phyloP scores from a whole-genome alignment of 2,888 invertebrate species.

The Pegoplata infirma region DNA sequence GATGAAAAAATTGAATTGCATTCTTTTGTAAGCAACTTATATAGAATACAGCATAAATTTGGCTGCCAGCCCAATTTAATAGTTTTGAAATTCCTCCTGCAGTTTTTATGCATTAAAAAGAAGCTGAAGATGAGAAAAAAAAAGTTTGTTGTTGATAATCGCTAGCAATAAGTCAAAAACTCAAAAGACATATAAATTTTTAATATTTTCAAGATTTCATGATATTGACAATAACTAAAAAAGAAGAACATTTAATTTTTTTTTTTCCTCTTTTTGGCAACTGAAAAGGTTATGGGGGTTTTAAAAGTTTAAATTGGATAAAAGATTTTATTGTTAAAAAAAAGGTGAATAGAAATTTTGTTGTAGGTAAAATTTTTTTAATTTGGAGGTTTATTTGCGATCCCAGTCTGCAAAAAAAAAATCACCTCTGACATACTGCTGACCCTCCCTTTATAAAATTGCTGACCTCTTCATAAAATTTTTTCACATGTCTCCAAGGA shows the following conservation, averaged over 20 bases:
- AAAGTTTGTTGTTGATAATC: slow-evolving; percentile 52
- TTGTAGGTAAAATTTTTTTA: too few relatives aligned
- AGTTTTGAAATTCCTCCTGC: slow-evolving; percentile 52
- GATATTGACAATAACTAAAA: slow-evolving; percentile 61
- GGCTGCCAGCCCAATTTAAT: slow-evolving; percentile 62
- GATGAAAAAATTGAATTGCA: slow-evolving; percentile 41
- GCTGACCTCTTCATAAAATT: too few relatives aligned
- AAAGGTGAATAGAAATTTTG: too few relatives aligned
- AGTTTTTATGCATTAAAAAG: not conserved
- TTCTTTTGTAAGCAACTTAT: slow-evolving; percentile 37
- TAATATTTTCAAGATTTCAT: slow-evolving; percentile 52
- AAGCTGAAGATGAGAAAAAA: slow-evolving; percentile 18
- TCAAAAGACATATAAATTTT: slow-evolving; percentile 60
- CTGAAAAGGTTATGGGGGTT: too few relatives aligned
- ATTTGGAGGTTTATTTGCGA: too few relatives aligned
- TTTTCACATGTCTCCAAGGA: too few relatives aligned
- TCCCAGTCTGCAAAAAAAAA: too few relatives aligned
- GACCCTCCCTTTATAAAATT: too few relatives aligned
- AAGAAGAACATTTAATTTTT: not conserved
- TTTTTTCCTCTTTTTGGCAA: too few relatives aligned
- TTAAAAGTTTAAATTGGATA: too few relatives aligned
- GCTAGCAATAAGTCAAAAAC: slow-evolving; percentile 60
- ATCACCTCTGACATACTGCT: too few relatives aligned
- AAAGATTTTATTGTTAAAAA: too few relatives aligned
- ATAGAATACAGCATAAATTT: slow-evolving; percentile 55